These are phyloP conservation scores for Cetonia aurata DNA, from an alignment of 2,888 invertebrate species.

Conservation along the genomic window DNA sequence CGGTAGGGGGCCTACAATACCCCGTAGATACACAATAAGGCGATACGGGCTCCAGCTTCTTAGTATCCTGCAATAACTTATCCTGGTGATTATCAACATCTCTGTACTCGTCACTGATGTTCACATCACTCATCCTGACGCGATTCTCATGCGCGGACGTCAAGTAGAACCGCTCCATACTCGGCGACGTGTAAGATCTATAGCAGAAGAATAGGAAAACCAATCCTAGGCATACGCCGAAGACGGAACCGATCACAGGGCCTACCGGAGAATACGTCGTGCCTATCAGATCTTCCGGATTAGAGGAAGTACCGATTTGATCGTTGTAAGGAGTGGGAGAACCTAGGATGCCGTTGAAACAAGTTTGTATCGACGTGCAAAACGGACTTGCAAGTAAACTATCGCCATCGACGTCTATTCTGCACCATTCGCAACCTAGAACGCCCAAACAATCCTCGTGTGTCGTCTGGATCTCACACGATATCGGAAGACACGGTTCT, in stretches of 20 bases:
- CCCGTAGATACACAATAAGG: constrained; percentile 89
- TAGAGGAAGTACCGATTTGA: constrained; percentile 69
- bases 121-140: constrained; percentile 80
- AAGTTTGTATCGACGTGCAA: constrained; percentile 84
- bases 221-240: constrained; percentile 83
- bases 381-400: constrained; percentile 78
- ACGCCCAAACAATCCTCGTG: constrained; percentile 78
- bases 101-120: constrained; percentile 77
- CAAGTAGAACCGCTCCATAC: constrained; percentile 67
- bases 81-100: constrained; percentile 76
- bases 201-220: constrained; percentile 89
- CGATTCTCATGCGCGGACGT: constrained; percentile 70
- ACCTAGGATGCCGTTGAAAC: constrained; percentile 89
- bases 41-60: constrained; percentile 76
- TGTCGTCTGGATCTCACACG: constrained; percentile 76
- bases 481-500: constrained; percentile 76
- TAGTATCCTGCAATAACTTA: constrained; percentile 73
- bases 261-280: constrained; percentile 82
- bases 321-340: constrained; percentile 87
- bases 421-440: constrained; percentile 94
- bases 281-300: constrained; percentile 62
- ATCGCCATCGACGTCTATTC: constrained; percentile 80
- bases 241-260: constrained; percentile 87
- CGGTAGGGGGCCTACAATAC: constrained; percentile 81
- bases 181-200: constrained; percentile 73